phyloP scores from a whole-genome alignment of 1,140 invertebrate species.

The Penaeus chinensis region DNA sequence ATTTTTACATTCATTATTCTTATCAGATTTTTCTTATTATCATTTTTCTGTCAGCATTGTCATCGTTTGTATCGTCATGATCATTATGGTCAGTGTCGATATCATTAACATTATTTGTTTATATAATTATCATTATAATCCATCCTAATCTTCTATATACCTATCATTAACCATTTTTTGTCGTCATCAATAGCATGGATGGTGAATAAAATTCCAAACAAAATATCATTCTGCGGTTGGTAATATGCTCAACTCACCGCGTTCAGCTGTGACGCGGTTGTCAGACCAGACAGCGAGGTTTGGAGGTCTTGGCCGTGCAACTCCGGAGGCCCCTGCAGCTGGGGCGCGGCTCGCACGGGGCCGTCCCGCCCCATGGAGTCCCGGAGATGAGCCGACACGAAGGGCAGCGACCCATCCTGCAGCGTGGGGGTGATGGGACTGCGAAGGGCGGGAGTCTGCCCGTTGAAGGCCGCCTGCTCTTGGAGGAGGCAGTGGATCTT shows the following conservation, averaged over 20 bases:
- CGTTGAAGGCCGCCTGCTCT: slow-evolving; percentile 73
- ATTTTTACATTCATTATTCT: no score
- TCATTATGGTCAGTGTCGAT: no score
- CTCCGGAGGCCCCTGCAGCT: neutral
- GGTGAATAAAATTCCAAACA: no score
- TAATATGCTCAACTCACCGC: slow-evolving; percentile 9
- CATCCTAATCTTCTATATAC: no score
- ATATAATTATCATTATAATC: no score
- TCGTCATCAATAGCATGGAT: no score
- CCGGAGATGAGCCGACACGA: slow-evolving; percentile 58
- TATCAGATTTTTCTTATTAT: no score
- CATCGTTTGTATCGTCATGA: no score
- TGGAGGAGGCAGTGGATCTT: slow-evolving; percentile 70
- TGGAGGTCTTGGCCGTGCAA: slow-evolving; percentile 32
- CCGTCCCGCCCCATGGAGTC: slow-evolving; percentile 49
- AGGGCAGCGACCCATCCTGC: slow-evolving; percentile 62
- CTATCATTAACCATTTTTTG: no score
- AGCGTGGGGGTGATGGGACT: slow-evolving; percentile 62
- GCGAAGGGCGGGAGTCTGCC: slow-evolving; percentile 38
- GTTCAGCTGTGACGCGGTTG: slow-evolving; percentile 24
- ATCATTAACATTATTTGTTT: no score
- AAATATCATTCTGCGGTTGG: neutral
- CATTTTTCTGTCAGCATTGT: no score
- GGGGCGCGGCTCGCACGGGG: slow-evolving; percentile 17
- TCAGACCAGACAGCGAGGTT: slow-evolving; percentile 31